Percentiles rank a stretch among this genome's conserved stretches.
These are phyloP conservation scores for Petrocephalus sullivani DNA, from an alignment of 2,797 vertebrate genomes.

Conservation along the genomic window DNA sequence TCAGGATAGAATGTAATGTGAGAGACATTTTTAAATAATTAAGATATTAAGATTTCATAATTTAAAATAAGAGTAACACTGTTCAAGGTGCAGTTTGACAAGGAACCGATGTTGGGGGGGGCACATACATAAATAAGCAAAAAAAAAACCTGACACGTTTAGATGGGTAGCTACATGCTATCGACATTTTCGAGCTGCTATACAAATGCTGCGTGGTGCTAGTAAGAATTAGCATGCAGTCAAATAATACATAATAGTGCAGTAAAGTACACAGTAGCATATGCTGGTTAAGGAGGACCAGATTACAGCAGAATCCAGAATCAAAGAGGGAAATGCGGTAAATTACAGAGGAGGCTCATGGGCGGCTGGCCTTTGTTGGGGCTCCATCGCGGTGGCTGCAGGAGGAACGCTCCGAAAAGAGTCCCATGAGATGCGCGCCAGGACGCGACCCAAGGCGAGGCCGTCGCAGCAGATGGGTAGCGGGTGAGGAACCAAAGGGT, in stretches of 20 bases:
- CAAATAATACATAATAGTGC: slow-evolving; percentile 37
- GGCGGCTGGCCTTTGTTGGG: slow-evolving; percentile 41
- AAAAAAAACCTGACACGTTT: slow-evolving; percentile 6
- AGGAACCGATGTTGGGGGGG: background rate
- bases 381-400: slow-evolving; percentile 42
- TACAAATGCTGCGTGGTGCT: background rate
- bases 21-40: background rate
- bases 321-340: slow-evolving; percentile 42
- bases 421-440: slow-evolving; percentile 44
- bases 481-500: slow-evolving; percentile 39
- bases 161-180: slow-evolving; percentile 26
- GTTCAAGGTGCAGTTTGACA: background rate
- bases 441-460: slow-evolving; percentile 41
- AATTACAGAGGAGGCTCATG: slow-evolving; percentile 43
- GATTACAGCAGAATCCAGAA: slow-evolving; percentile 45
- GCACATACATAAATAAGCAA: background rate
- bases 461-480: slow-evolving; percentile 51
- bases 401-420: slow-evolving; percentile 33
- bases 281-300: slow-evolving; percentile 47
- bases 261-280: slow-evolving; percentile 45
- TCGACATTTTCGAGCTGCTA: slow-evolving; percentile 52
- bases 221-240: slow-evolving; percentile 8
- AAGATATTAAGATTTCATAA: background rate
- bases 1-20: background rate
- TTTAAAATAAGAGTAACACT: background rate